phyloP scores from a whole-genome alignment of 2,113 vertebrate genomes.

The Puntigrus tetrazona region DNA sequence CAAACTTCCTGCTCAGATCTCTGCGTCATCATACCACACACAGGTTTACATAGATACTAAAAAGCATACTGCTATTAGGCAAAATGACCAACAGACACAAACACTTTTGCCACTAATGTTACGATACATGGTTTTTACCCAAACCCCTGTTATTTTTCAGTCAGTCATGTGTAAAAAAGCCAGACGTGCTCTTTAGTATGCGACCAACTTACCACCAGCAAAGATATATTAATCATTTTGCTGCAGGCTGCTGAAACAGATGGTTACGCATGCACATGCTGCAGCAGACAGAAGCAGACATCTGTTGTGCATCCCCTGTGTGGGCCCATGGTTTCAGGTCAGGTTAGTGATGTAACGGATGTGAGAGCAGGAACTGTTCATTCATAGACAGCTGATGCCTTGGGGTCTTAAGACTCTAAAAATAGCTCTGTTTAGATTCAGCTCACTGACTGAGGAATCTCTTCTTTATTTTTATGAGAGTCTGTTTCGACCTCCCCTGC shows the following conservation, averaged over 20 bases:
- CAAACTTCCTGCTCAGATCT: not conserved
- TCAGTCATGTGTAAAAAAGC: not conserved
- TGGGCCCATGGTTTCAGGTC: conserved; percentile 34
- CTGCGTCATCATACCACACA: conserved; percentile 46
- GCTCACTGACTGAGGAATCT: conserved; percentile 46
- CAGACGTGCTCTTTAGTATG: not conserved
- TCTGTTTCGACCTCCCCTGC: conserved; percentile 30
- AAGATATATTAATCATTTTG: conserved; percentile 16
- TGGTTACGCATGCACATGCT: not conserved
- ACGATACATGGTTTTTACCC: not conserved
- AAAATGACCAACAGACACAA: conserved; percentile 2
- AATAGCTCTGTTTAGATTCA: conserved; percentile 56
- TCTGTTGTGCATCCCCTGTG: conserved; percentile 33
- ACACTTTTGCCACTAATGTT: not conserved
- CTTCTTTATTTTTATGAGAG: conserved; percentile 47
- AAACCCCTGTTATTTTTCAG: not conserved
- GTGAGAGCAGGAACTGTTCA: conserved; percentile 31
- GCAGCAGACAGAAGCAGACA: conserved; percentile 12
- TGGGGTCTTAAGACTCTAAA: conserved; percentile 46
- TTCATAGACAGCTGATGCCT: conserved; percentile 37
- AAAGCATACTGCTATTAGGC: not conserved
- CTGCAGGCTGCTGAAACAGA: not conserved
- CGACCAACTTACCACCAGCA: conserved; percentile 19
- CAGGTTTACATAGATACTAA: conserved; percentile 28
- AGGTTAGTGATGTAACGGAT: conserved; percentile 41